Base-by-base conservation (phyloP, 2,113 vertebrate genomes). In the Varanus komodoensis region DNA sequence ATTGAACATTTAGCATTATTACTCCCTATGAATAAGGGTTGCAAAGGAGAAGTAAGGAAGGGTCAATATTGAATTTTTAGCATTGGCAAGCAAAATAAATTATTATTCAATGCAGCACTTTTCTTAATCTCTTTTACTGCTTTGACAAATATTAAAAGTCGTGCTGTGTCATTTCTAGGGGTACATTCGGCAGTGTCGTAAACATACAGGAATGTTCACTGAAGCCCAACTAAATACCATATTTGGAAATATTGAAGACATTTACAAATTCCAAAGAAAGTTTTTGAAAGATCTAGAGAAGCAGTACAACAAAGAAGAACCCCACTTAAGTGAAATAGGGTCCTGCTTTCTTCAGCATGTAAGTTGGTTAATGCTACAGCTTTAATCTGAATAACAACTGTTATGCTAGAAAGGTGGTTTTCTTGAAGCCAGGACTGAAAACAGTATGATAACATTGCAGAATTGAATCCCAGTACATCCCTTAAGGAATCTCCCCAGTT, bases 231-330 rank as follows among this genome's bases (percentile, higher is more conserved):
- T 99, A 50, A 97, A 96, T 94, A 99, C 98, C 92, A 99, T 99
- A 96, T 99, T 99, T 97, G 99, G 99, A 96, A 99, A 99, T 97
- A 99, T 99, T 90, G 99, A 99, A 96, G 99, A 99, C 79, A 98
- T 99, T 96, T 99, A 99, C 97, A 98, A 95, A 93, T 99, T 99
- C 96, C 99, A 99, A 95, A 98, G 98, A 91, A 98, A 97, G 94
- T 99, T 99, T 94, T 96, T 99, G 91, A 98, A 97, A 95, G 98
- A 99, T 92, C 98, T 99, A 91, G 99, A 99, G 96, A 99, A 98
- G 92, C 98, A 99, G 81, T 99, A 99, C 97, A 98, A 99, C 96
- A 98, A 98, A 95, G 98, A 98, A 4, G 98, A 99, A 27, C 98
- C 99, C 64, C 99, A 99, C 91, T 95, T 98, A 87, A 99, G 99